A percentile compares a stretch with the other conserved stretches of the same genome.
Evolutionary conservation across 2,113 vertebrate genomes (phyloP).

Genomic region (Sylvilagus bachmani): DNA sequence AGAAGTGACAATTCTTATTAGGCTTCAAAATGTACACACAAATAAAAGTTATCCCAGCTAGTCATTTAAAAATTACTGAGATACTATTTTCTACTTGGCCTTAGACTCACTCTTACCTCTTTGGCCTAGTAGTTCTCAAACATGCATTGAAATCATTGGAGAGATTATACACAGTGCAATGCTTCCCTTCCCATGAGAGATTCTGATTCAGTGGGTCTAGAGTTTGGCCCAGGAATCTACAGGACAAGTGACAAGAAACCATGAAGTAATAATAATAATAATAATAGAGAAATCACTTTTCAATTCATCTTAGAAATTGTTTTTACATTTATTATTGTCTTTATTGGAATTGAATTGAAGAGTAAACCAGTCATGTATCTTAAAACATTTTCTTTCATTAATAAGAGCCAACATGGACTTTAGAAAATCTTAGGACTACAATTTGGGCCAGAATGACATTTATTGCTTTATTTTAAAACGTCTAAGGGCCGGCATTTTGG

Average conservation of each 20-base stretch:
- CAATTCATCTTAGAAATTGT: background rate
- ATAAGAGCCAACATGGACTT: background rate
- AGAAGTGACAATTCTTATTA: background rate
- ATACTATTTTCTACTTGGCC: background rate
- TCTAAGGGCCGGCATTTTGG: too few relatives aligned
- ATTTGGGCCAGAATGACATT: background rate
- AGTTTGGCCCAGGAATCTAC: background rate
- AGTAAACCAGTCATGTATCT: background rate
- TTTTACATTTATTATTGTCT: slow-evolving; percentile 24
- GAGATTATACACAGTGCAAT: background rate
- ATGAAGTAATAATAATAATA: background rate
- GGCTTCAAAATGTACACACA: background rate
- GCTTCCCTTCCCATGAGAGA: background rate
- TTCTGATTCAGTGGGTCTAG: background rate
- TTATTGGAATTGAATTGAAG: slow-evolving; percentile 39
- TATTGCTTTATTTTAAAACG: slow-evolving; percentile 44
- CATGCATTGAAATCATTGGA: background rate
- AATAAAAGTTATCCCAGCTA: background rate
- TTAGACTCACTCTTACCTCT: background rate
- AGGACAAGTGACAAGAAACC: slow-evolving; percentile 18
- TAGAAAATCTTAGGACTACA: background rate
- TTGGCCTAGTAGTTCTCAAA: slow-evolving; percentile 21
- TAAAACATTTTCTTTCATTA: slow-evolving; percentile 33
- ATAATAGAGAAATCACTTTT: slow-evolving; percentile 27
- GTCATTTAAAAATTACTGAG: slow-evolving; percentile 34